These are phyloP conservation scores for Alentia gelatinosa DNA, from an alignment of 2,888 invertebrate species.

Conservation along the genomic window DNA sequence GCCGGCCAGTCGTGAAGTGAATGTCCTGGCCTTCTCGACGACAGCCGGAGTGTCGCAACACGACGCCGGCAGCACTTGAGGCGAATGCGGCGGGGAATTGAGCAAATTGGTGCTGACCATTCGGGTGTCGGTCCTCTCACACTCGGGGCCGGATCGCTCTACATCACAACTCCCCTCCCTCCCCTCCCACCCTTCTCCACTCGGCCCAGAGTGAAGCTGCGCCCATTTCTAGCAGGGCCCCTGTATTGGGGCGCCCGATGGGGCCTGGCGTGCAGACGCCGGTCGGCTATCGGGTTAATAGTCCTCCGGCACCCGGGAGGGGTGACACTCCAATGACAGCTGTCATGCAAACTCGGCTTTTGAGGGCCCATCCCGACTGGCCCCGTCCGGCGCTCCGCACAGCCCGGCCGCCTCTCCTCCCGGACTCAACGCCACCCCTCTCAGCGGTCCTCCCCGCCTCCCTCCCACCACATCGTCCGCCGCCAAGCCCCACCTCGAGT, in stretches of 20 bases:
- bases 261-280: background rate
- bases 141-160: background rate
- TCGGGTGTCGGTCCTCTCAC: background rate
- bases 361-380: slow-evolving; percentile 14
- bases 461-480: background rate
- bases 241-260: background rate
- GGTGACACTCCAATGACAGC: slow-evolving; percentile 43
- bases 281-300: slow-evolving; percentile 42
- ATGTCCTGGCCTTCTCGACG: too few species aligned
- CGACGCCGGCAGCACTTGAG: background rate
- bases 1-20: too few species aligned
- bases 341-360: slow-evolving; percentile 43
- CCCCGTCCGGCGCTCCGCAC: background rate
- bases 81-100: background rate
- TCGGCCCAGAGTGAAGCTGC: background rate
- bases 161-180: background rate
- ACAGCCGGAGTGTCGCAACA: background rate
- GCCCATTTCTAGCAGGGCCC: background rate
- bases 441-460: background rate
- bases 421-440: background rate
- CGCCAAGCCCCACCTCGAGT: background rate
- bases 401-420: background rate
- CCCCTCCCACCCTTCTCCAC: background rate
- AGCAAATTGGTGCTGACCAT: background rate
- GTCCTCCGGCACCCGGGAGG: background rate